Conservation (phyloP, 2,797 vertebrate genomes). For the Garrulus glandarius region DNA sequence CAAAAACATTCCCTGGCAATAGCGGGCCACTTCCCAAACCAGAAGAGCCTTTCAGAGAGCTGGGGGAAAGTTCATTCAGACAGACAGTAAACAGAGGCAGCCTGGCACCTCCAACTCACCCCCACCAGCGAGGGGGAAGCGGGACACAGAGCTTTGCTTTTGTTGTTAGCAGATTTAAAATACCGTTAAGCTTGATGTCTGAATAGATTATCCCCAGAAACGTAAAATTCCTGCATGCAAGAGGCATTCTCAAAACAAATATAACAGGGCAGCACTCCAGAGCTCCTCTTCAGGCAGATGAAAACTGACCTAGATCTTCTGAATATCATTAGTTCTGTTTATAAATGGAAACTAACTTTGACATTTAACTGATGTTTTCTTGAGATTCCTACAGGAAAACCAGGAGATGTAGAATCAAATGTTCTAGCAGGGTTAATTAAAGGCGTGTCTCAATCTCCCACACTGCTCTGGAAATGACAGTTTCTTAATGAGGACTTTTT, state of each 20-base stretch:
- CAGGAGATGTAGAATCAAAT: not conserved
- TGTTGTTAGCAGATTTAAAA: not conserved
- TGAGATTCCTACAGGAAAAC: not conserved
- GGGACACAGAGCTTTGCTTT: not conserved
- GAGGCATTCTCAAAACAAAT: not conserved
- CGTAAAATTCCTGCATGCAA: not conserved
- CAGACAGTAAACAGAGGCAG: constrained; percentile 28
- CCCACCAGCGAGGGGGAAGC: not conserved
- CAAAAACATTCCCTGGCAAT: constrained; percentile 53
- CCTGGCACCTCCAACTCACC: not conserved
- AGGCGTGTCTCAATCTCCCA: not conserved
- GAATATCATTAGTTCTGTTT: constrained; percentile 49
- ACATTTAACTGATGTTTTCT: constrained; percentile 49
- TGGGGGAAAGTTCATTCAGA: constrained; percentile 29
- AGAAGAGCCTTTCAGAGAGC: constrained; percentile 2
- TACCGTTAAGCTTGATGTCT: not conserved
- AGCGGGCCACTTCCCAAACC: not conserved
- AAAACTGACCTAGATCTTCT: constrained; percentile 59
- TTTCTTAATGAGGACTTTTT: not conserved
- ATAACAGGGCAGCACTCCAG: not conserved
- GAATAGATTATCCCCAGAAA: constrained; percentile 18
- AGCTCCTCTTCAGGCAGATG: not conserved
- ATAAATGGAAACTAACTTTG: constrained; percentile 59
- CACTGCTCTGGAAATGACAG: not conserved
- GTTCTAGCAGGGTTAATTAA: not conserved